Base-by-base conservation (phyloP, 2,113 vertebrate genomes). In the Mola mola region DNA sequence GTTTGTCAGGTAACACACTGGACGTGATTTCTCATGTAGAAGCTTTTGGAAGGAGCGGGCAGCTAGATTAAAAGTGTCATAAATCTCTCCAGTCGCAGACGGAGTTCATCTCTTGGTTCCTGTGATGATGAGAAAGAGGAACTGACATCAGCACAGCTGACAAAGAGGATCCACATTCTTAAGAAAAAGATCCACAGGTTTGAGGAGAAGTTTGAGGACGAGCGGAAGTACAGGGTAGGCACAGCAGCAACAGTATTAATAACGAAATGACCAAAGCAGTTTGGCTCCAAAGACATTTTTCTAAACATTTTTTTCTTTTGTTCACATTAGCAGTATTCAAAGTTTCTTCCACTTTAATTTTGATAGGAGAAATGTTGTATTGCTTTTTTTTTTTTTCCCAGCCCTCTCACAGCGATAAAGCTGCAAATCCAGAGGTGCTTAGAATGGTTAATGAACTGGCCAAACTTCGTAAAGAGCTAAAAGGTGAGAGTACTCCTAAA, bases 401-500 rank as follows among this genome's bases (percentile, higher is more conserved):
- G 97, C 97, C 97, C 16, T 98, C 96, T 33, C 96, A 99, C 82
- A 90, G 96, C 0, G 97, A 99, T 79, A 99, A 99, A 92, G 95
- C 92, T 10, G 92, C 89, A 71, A 98, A 98, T 74, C 91, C 96
- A 5, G 97, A 99, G 61, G 96, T 98, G 65, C 91, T 99, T 40
- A 92, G 95, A 59, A 99, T 96, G 97, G 93, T 95, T 43, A 98
- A 95, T 22, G 97, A 99, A 66, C 94, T 99, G 67, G 92, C 96
- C 57, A 96, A 92, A 59, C 94, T 97, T 63, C 92, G 96, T 41
- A 99, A 96, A 83, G 94, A 98, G 0, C 93, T 98, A 10, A 99
- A 98, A 96, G 97, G 97, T 98, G 80, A 82, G 24, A 43, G 2
- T 8, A 2, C 15, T 3, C 5, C 12, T 17, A 6, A 47, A 57